Conservation (phyloP, 2,888 invertebrate species). For the Vannuccia rotundouncinata region DNA sequence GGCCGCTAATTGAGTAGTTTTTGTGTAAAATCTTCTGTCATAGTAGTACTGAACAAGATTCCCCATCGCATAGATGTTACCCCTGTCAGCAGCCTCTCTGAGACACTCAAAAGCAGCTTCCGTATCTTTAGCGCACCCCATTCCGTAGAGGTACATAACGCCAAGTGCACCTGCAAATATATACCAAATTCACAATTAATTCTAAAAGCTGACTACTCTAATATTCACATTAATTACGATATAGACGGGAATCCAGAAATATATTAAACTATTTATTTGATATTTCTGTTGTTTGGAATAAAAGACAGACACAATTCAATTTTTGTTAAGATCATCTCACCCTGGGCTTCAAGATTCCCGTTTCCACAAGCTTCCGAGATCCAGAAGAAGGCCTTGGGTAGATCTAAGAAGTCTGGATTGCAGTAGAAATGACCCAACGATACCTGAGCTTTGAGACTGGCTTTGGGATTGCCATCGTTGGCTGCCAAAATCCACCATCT, state of each 20-base stretch:
- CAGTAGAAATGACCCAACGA: conserved; percentile 55
- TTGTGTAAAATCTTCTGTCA: conserved; percentile 53
- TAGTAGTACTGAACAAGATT: conserved; percentile 54
- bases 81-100: conserved; percentile 51
- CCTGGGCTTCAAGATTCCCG: conserved; percentile 57
- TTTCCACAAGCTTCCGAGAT: conserved; percentile 56
- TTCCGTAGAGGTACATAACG: conserved; percentile 54
- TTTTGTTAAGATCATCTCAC: no score
- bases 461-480: conserved; percentile 54
- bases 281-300: no score
- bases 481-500: conserved; percentile 47
- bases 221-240: no score
- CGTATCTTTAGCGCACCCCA: conserved; percentile 48
- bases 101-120: conserved; percentile 52
- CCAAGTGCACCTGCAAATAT: conserved; percentile 51
- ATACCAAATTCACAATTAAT: not conserved
- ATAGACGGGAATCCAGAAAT: no score
- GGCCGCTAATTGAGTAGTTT: conserved; percentile 53
- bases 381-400: conserved; percentile 55
- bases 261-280: no score
- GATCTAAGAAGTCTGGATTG: conserved; percentile 44
- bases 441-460: conserved; percentile 53
- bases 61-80: conserved; percentile 57
- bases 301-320: no score
- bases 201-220: no score